Conservation (phyloP, 1,140 invertebrate genomes). For the Stratiolaelaps scimitus region DNA sequence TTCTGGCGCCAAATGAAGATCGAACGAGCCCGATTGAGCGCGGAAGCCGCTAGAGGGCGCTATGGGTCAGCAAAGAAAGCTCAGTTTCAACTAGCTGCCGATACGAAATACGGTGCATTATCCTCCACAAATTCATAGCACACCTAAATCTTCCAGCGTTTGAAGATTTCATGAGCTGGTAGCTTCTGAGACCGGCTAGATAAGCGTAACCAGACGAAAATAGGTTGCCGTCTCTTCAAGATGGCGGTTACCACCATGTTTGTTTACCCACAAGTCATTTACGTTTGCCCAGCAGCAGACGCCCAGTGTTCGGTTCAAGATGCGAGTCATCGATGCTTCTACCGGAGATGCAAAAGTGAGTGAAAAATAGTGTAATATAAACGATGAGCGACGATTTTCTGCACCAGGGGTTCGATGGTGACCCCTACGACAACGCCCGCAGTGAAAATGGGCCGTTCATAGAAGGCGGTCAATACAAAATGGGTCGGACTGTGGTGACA, state of each 20-base stretch:
- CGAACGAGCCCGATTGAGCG: background rate
- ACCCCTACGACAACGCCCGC: too few species aligned
- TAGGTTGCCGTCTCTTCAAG: background rate
- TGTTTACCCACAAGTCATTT: too few species aligned
- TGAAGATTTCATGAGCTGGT: background rate
- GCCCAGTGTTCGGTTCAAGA: background rate
- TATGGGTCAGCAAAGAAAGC: background rate
- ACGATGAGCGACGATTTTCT: background rate
- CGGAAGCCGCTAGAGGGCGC: slow-evolving; percentile 28
- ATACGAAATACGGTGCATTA: background rate
- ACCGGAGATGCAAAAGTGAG: slow-evolving; percentile 6
- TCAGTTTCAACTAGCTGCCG: background rate
- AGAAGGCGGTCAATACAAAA: too few species aligned
- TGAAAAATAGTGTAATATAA: slow-evolving; percentile 1
- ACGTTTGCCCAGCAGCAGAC: background rate
- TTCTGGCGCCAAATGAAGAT: slow-evolving; percentile 12
- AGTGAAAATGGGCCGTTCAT: too few species aligned
- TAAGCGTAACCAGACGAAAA: background rate
- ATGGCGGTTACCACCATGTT: background rate
- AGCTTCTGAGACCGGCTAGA: background rate
- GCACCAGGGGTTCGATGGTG: too few species aligned
- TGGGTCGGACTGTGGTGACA: too few species aligned
- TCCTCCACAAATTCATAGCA: background rate
- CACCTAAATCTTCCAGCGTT: background rate
- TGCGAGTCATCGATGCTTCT: background rate